Evolutionary conservation across 2,797 vertebrate species (phyloP).

Genomic region (Cheirogaleus major): DNA sequence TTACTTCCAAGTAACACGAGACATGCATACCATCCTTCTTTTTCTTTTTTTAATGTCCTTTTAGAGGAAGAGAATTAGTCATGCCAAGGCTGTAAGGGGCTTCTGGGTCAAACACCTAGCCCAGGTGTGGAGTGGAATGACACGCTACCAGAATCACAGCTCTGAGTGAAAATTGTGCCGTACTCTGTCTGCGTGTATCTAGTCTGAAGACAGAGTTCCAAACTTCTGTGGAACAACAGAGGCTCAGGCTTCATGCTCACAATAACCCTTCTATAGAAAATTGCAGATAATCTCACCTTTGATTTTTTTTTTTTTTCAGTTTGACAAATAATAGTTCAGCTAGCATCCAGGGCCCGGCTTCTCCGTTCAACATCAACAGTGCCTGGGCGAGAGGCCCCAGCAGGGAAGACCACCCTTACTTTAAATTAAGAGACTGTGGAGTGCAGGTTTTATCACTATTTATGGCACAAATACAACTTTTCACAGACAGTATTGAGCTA

Average conservation of each 20-base stretch:
- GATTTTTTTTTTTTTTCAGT: not conserved
- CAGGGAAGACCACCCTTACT: not conserved
- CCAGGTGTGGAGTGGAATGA: not conserved
- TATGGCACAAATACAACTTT: not conserved
- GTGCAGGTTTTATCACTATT: not conserved
- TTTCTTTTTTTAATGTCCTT: not conserved
- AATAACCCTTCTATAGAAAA: not conserved
- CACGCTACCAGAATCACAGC: not conserved
- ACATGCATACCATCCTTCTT: not conserved
- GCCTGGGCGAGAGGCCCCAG: not conserved
- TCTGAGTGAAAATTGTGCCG: not conserved
- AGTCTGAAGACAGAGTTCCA: not conserved
- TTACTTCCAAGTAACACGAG: not conserved
- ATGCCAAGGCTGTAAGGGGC: not conserved
- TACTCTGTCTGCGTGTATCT: not conserved
- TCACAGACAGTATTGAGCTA: not conserved
- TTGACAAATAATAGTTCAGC: not conserved
- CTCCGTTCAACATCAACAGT: not conserved
- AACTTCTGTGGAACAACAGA: not conserved
- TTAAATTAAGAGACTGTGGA: not conserved
- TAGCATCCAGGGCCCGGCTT: not conserved
- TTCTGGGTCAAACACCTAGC: not conserved
- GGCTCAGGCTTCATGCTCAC: not conserved
- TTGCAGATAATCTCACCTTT: not conserved
- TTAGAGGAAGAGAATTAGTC: not conserved